These are phyloP conservation scores for Drosophila pseudotakahashii DNA, from an alignment of 2,888 invertebrate species.

Conservation along the genomic window DNA sequence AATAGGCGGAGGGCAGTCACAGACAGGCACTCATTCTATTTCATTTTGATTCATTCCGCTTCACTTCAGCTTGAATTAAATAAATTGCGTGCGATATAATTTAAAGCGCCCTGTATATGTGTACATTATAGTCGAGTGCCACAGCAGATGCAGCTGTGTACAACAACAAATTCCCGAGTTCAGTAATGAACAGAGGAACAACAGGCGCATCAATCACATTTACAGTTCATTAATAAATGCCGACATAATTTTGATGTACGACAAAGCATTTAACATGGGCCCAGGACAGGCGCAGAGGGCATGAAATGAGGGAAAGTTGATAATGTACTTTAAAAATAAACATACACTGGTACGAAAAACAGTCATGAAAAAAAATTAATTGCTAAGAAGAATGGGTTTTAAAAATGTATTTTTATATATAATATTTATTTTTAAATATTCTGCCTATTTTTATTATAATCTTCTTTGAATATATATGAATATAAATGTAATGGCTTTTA, in stretches of 20 bases:
- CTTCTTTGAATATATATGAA: too few relatives aligned
- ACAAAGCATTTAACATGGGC: conserved; percentile 68
- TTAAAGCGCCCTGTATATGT: conserved; percentile 46
- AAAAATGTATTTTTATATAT: neutral
- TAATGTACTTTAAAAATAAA: conserved; percentile 1
- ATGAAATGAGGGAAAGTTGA: conserved; percentile 1
- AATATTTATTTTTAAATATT: neutral
- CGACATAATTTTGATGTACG: conserved; percentile 70
- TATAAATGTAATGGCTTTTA: too few relatives aligned
- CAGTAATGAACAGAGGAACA: conserved; percentile 22
- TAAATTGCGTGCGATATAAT: conserved; percentile 63
- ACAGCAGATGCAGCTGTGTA: conserved; percentile 34
- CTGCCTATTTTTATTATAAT: too few relatives aligned
- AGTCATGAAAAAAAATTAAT: neutral
- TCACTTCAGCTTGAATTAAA: conserved; percentile 41
- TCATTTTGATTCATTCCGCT: conserved; percentile 20
- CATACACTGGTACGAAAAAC: neutral
- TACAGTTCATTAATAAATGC: conserved; percentile 73
- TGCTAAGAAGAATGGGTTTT: too few relatives aligned
- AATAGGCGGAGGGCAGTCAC: conserved; percentile 10
- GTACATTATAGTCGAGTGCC: conserved; percentile 58
- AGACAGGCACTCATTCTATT: conserved; percentile 10
- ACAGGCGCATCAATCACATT: conserved; percentile 72
- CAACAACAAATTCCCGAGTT: conserved; percentile 1
- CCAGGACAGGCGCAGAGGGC: conserved; percentile 2